phyloP scores from a whole-genome alignment of 1,140 invertebrate species.

The Bemisia tabaci region DNA sequence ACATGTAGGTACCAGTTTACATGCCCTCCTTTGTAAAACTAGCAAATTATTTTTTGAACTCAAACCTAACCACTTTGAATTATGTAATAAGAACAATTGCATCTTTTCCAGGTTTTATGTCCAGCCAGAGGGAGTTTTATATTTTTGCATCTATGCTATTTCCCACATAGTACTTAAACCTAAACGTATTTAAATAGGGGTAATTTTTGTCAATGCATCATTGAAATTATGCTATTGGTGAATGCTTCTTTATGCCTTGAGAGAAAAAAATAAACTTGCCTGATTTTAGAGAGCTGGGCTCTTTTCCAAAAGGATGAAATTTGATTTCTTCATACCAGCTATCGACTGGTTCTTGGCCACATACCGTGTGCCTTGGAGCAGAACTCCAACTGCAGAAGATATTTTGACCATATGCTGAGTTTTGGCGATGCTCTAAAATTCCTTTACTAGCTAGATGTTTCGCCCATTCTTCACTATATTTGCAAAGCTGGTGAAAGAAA shows the following conservation, averaged over 20 bases:
- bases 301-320: constrained; percentile 41
- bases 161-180: too few relatives aligned
- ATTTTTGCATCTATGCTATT: too few relatives aligned
- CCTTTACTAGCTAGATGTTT: constrained; percentile 53
- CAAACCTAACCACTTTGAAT: too few relatives aligned
- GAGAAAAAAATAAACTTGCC: constrained; percentile 30
- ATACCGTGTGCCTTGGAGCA: constrained; percentile 47
- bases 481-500: constrained; percentile 37
- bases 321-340: constrained; percentile 55
- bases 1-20: too few relatives aligned
- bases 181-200: neutral
- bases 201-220: neutral
- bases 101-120: too few relatives aligned
- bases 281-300: constrained; percentile 48
- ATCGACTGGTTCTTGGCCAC: constrained; percentile 54
- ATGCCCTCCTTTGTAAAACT: too few relatives aligned
- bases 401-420: constrained; percentile 45
- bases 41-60: too few relatives aligned
- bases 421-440: constrained; percentile 45
- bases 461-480: constrained; percentile 70
- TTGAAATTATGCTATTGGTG: neutral
- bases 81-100: too few relatives aligned
- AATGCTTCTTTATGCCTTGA: neutral
- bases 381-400: constrained; percentile 55
- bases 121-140: too few relatives aligned